These are phyloP conservation scores for Todiramphus saurophagus DNA, from an alignment of 2,113 vertebrate genomes.

Conservation along the genomic window DNA sequence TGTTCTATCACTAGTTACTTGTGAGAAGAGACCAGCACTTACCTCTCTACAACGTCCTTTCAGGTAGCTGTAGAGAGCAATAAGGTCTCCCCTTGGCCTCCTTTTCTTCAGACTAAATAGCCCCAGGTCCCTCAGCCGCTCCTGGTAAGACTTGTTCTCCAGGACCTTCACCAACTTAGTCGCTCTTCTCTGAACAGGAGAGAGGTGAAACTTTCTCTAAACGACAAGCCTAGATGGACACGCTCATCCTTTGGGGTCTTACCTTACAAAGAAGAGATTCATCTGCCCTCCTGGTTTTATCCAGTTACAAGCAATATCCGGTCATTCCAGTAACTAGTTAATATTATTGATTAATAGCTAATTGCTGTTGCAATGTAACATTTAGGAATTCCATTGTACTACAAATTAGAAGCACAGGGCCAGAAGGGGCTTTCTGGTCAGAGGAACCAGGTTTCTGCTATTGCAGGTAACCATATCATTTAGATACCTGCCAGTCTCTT, in stretches of 20 bases:
- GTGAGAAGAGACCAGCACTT: too few species aligned
- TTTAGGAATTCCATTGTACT: not conserved
- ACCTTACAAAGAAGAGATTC: not conserved
- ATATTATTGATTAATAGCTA: not conserved
- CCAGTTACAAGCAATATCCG: not conserved
- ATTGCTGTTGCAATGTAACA: not conserved
- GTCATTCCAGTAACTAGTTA: not conserved
- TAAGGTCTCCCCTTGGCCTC: too few species aligned
- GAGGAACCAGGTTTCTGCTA: not conserved
- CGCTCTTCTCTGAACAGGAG: not conserved
- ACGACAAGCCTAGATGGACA: not conserved
- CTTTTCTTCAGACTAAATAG: too few species aligned
- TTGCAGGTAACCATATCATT: not conserved
- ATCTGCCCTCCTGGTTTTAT: not conserved
- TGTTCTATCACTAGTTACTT: too few species aligned
- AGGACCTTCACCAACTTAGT: too few species aligned
- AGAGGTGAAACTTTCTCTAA: not conserved
- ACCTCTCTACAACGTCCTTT: too few species aligned
- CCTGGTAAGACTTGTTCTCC: too few species aligned
- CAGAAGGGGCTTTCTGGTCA: not conserved
- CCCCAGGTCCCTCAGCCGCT: too few species aligned
- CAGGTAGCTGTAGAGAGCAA: too few species aligned
- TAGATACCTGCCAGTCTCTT: not conserved
- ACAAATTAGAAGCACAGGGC: not conserved
- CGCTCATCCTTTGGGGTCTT: not conserved